Evolutionary conservation across 1,140 invertebrate genomes (phyloP).

Genomic region (Charaxes varanes): DNA sequence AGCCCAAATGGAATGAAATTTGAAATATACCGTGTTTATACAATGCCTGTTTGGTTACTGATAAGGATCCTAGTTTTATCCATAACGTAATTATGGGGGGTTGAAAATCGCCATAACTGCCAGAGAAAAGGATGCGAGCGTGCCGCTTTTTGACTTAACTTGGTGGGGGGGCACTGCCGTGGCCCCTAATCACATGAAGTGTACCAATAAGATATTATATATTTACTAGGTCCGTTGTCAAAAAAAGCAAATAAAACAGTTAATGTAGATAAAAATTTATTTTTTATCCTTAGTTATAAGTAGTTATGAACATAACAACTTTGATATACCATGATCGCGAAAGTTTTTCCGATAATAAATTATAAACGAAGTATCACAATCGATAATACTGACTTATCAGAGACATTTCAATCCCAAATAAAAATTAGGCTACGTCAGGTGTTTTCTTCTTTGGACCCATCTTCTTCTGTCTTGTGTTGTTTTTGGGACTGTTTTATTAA

Average conservation of each 20-base stretch:
- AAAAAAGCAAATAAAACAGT: not conserved
- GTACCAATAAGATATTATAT: not conserved
- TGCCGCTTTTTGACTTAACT: no score
- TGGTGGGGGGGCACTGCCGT: not conserved
- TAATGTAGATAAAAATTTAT: constrained; percentile 7
- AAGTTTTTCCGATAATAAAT: constrained; percentile 28
- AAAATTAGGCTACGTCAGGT: constrained; percentile 59
- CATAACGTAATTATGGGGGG: no score
- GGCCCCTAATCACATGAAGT: no score
- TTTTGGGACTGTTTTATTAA: constrained; percentile 44
- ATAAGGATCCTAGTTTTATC: no score
- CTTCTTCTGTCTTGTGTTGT: constrained; percentile 31
- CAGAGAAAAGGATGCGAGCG: no score
- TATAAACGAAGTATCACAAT: constrained; percentile 56
- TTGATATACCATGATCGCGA: constrained; percentile 15
- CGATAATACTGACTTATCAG: constrained; percentile 56
- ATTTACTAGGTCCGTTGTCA: no score
- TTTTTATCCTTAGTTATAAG: constrained; percentile 13
- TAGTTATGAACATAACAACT: constrained; percentile 19
- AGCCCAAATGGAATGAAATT: no score
- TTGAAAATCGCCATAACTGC: no score
- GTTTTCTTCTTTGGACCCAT: constrained; percentile 41
- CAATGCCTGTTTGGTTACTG: no score
- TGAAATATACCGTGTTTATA: no score
- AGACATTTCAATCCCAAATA: constrained; percentile 40